Evolutionary conservation across 1,140 invertebrate genomes (phyloP).

Genomic region (Cotesia vestalis): DNA sequence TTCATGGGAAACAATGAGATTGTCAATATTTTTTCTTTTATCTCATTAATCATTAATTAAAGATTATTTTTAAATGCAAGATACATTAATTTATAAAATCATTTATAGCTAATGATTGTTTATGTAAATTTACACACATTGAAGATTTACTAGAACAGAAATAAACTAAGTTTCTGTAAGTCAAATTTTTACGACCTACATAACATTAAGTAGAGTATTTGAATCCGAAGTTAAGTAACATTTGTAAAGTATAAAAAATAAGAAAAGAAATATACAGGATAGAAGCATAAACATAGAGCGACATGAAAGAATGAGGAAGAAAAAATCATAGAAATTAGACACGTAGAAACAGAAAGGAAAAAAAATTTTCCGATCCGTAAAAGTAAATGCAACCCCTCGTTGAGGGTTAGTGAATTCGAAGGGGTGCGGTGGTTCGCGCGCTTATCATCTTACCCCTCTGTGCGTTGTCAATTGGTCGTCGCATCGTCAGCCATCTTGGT

Average conservation of each 20-base stretch:
- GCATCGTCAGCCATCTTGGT: conserved; percentile 36
- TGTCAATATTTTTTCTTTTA: neutral
- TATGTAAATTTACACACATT: no score
- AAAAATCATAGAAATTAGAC: neutral
- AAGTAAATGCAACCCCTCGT: conserved; percentile 28
- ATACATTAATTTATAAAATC: no score
- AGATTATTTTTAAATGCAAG: neutral
- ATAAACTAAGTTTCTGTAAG: no score
- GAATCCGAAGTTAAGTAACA: no score
- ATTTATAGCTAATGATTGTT: no score
- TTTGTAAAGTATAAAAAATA: no score
- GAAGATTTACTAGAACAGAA: no score
- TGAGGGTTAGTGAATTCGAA: conserved; percentile 25
- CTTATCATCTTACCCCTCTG: conserved; percentile 31
- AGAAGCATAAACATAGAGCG: neutral
- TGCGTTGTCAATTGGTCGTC: conserved; percentile 31
- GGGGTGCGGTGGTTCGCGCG: conserved; percentile 35
- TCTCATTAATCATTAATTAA: neutral
- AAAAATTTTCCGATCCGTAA: conserved; percentile 34
- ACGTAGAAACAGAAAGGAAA: neutral
- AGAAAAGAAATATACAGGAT: neutral
- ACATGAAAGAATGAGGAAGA: neutral
- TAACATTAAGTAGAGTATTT: no score
- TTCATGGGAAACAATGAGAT: neutral
- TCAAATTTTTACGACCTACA: no score